Evolutionary conservation across 2,797 vertebrate genomes (phyloP).

Genomic region (Harpagifer antarcticus): DNA sequence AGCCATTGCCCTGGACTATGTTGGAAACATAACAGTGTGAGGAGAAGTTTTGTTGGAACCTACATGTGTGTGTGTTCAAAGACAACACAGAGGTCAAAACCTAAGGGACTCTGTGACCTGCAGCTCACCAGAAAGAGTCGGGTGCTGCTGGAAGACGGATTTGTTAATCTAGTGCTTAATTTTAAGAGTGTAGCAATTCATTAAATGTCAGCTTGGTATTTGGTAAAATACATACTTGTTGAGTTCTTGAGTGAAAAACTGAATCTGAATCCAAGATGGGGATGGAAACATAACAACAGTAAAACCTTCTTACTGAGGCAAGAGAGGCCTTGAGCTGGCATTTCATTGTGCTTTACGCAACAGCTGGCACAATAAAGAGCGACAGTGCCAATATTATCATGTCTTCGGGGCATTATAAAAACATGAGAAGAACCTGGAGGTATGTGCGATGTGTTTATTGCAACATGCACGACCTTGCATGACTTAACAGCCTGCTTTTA

Average conservation of each 20-base stretch:
- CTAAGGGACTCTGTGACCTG: background rate
- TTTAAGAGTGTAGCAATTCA: background rate
- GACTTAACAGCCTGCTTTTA: background rate
- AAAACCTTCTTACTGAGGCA: slow-evolving; percentile 30
- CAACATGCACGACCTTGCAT: background rate
- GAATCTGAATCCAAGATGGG: slow-evolving; percentile 27
- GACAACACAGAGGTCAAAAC: slow-evolving; percentile 18
- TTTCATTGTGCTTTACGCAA: slow-evolving; percentile 59
- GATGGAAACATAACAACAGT: slow-evolving; percentile 29
- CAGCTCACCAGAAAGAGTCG: background rate
- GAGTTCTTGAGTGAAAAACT: slow-evolving; percentile 28
- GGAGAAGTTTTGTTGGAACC: slow-evolving; percentile 2
- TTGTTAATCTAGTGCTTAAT: too few relatives aligned
- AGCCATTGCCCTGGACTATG: background rate
- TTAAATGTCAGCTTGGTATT: background rate
- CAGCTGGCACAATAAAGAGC: slow-evolving; percentile 37
- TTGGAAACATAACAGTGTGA: background rate
- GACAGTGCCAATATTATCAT: background rate
- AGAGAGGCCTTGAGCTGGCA: slow-evolving; percentile 20
- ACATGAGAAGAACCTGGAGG: slow-evolving; percentile 21
- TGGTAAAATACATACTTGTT: background rate
- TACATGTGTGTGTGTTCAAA: slow-evolving; percentile 21
- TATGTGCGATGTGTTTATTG: slow-evolving; percentile 19
- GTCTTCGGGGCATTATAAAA: slow-evolving; percentile 41
- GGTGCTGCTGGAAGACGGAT: too few relatives aligned